Percentiles rank a stretch among this genome's conserved stretches.
phyloP scores from a whole-genome alignment of 2,888 invertebrate genomes.

The Aromia moschata region DNA sequence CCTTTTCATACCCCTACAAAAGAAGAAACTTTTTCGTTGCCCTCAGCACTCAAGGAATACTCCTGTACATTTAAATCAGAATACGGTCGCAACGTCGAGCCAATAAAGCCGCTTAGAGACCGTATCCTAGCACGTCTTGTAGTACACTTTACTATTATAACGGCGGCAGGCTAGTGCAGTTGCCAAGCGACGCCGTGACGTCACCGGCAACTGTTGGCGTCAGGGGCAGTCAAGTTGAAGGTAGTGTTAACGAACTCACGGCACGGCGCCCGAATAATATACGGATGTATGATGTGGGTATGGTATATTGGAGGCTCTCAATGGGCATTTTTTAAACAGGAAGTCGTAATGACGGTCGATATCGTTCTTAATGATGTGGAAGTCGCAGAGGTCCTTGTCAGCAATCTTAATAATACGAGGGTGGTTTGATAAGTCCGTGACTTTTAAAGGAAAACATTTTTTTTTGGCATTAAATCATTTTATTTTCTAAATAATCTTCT shows the following conservation, averaged over 20 bases:
- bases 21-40: too few relatives aligned
- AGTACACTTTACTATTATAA: slow-evolving; percentile 20
- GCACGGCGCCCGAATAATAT: slow-evolving; percentile 30
- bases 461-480: too few relatives aligned
- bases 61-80: too few relatives aligned
- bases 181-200: slow-evolving; percentile 55
- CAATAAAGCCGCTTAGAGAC: background rate
- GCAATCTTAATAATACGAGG: too few relatives aligned
- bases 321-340: background rate
- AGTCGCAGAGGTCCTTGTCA: too few relatives aligned
- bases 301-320: background rate
- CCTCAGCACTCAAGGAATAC: too few relatives aligned
- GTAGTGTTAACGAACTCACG: slow-evolving; percentile 57
- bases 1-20: too few relatives aligned
- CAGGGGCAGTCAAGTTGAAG: slow-evolving; percentile 61
- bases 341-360: background rate
- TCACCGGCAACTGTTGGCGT: slow-evolving; percentile 53
- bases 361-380: too few relatives aligned
- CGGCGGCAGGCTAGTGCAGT: slow-evolving; percentile 40
- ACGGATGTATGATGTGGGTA: too few relatives aligned
- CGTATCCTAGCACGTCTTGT: background rate
- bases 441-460: too few relatives aligned
- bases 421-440: too few relatives aligned
- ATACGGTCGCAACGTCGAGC: background rate
- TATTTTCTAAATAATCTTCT: too few relatives aligned